phyloP scores from a whole-genome alignment of 2,113 vertebrate species.

The Oryzias curvinotus region DNA sequence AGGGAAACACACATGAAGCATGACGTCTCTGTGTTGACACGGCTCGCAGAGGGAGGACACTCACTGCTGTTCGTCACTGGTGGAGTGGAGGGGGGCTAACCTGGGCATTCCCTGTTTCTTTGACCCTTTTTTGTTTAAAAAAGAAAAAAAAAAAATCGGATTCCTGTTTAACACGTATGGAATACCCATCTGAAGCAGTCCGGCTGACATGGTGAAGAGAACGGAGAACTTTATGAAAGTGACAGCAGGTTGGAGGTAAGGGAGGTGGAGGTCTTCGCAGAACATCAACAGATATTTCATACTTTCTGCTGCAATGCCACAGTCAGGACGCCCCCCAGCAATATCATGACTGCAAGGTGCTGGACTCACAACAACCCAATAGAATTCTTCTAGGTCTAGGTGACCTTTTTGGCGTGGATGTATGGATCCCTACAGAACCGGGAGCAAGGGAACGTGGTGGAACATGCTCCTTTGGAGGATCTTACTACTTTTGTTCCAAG shows the following conservation, averaged over 20 bases:
- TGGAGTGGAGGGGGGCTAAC: slow-evolving; percentile 64
- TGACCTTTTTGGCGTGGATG: slow-evolving; percentile 61
- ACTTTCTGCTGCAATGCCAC: slow-evolving; percentile 31
- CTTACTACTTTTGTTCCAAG: slow-evolving; percentile 72
- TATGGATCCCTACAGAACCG: slow-evolving; percentile 66
- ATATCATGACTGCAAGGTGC: slow-evolving; percentile 56
- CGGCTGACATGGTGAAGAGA: slow-evolving; percentile 1
- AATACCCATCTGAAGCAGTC: slow-evolving; percentile 34
- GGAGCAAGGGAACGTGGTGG: slow-evolving; percentile 58
- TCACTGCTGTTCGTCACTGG: slow-evolving; percentile 45
- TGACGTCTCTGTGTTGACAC: slow-evolving; percentile 42
- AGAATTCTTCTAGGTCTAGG: slow-evolving; percentile 20
- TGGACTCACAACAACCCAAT: slow-evolving; percentile 8
- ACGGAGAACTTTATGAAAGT: slow-evolving; percentile 5
- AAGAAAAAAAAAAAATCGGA: background rate
- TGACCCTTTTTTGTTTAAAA: slow-evolving; percentile 11
- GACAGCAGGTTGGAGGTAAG: slow-evolving; percentile 21
- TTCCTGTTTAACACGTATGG: slow-evolving; percentile 4
- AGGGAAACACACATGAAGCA: slow-evolving; percentile 49
- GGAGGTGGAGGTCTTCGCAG: slow-evolving; percentile 5
- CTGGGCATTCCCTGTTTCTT: slow-evolving; percentile 19
- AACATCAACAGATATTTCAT: background rate
- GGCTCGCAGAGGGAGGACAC: slow-evolving; percentile 35
- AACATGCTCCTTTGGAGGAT: slow-evolving; percentile 83
- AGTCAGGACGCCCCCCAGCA: slow-evolving; percentile 22